A percentile compares a stretch with the other conserved stretches of the same genome.
These are phyloP conservation scores for Ceratotherium simum DNA, from an alignment of 2,113 vertebrate genomes.

Conservation along the genomic window DNA sequence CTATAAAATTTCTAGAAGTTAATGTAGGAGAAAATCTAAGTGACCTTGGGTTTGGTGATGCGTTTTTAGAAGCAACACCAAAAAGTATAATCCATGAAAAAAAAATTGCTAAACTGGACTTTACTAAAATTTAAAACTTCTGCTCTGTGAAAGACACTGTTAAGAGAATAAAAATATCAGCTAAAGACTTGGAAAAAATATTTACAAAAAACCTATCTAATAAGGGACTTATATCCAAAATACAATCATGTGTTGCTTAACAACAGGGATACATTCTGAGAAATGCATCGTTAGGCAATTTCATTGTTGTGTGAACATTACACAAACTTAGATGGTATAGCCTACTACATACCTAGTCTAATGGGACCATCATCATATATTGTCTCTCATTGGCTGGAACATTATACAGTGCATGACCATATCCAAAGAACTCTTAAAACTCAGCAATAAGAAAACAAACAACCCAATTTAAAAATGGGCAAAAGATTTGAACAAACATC, in stretches of 20 bases:
- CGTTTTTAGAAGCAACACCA: background rate
- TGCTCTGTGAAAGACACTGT: background rate
- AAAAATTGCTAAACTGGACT: background rate
- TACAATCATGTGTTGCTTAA: background rate
- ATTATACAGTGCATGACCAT: no score
- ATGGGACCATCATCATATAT: no score
- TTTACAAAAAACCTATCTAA: background rate
- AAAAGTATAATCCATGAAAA: background rate
- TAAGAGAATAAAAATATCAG: background rate
- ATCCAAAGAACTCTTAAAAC: background rate
- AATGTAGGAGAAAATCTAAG: background rate
- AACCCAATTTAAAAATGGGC: background rate
- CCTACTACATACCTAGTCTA: no score
- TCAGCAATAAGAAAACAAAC: conserved; percentile 3
- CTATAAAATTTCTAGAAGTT: background rate
- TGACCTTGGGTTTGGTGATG: background rate
- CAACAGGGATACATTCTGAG: no score
- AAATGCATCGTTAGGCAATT: no score
- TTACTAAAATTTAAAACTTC: background rate
- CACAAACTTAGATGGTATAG: no score
- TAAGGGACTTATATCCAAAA: background rate
- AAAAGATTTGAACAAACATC: background rate
- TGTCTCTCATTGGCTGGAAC: no score
- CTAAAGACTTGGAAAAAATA: background rate
- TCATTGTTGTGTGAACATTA: no score